Evolutionary conservation across 2,797 vertebrate genomes (phyloP), one percentile per base, ranked within the genome.

Genomic region (Ctenopoma multispine): DNA sequence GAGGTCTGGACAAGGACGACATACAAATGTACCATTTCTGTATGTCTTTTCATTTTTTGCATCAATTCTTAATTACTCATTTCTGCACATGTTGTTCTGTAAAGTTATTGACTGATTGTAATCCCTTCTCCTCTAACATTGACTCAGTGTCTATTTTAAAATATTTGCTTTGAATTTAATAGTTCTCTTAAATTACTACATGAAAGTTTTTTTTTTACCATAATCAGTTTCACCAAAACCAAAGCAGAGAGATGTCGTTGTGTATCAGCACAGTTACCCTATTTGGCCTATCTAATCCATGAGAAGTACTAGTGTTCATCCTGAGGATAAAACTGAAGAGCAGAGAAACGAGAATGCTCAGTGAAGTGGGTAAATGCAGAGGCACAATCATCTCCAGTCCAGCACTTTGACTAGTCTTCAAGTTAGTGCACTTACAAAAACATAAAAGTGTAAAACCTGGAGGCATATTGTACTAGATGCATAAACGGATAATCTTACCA

Each of bases 1-100:
- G 97, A 98, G 0, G 97, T 97, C 97, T 99, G 88, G 10, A 15
- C 44, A 74, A 24, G 20, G 3, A 55, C 41, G 55, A 31, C 40
- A 55, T 1, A 13, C 44, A n/a, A 44, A 34, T 9, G 8, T 34
- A 34, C 10, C 38, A 40, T 40, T 40, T 40, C 12, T 41, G 4
- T 41, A 10, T 17, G 2, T 15, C 40, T 8, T 38, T 0, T n/a
- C n/a, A n/a, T 27, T 27, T 27, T 57, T 59, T 47, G 11, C 12
- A 20, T 48, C 1, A 54, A 13, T 43, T 54, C 4, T 48, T 18
- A 13, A 27, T 20, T 9, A 21, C 7, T 1, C 29, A 13, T 60
- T 66, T 60, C 47, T 53, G 12, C 20, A 59, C 17, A 48, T 3
- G 10, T 17, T 15, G 8, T 34, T 63, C 34, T 34, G 21, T 17